Evolutionary conservation across 2,888 invertebrate genomes (phyloP), one percentile per base, ranked within the genome.

Genomic region (Nomada goodeniana): DNA sequence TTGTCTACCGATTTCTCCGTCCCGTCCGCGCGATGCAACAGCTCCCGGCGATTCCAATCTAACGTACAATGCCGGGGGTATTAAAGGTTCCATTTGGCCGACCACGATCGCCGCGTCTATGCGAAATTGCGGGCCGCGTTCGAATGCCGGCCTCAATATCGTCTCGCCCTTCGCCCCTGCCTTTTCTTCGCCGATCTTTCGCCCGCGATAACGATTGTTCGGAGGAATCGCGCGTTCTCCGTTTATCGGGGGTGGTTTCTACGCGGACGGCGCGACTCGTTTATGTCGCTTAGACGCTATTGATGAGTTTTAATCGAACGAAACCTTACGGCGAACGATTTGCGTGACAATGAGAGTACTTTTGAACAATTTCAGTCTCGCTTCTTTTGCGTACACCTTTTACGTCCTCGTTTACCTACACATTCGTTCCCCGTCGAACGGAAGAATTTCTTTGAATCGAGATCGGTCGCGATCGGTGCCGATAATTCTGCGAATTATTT

Each of bases 51-150:
- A 88, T 88, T 88, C 75, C 88, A 88, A 88, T 88, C 88, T 88
- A 85, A 86, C 83, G 76, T 88, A 88, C 88, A 88, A 88, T 88
- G 72, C 82, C 70, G 77, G 79, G 79, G 26, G 82, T 88, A 87
- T 87, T 87, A 87, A 86, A 79, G 70, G 76, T 82, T 84, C 84
- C 81, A 77, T 86, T 84, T 53, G 76, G 50, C 57, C 61, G 79
- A 47, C 47, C 78, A 36, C 74, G 68, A 82, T 74, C 71, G 55
- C n/a, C 53, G 50, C 26, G 76, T 69, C 61, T 47, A 55, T 52
- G 67, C 75, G 68, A 74, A 83, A 83, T 83, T 82, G 82, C 78
- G 59, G 60, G 13, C 18, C 23, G 18, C 55, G 70, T 53, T 44
- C 63, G 53, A 57, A 42, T 55, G 60, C 63, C 76, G 73, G 64